Conservation (phyloP, 2,888 invertebrate species). For the Apamea sordens region DNA sequence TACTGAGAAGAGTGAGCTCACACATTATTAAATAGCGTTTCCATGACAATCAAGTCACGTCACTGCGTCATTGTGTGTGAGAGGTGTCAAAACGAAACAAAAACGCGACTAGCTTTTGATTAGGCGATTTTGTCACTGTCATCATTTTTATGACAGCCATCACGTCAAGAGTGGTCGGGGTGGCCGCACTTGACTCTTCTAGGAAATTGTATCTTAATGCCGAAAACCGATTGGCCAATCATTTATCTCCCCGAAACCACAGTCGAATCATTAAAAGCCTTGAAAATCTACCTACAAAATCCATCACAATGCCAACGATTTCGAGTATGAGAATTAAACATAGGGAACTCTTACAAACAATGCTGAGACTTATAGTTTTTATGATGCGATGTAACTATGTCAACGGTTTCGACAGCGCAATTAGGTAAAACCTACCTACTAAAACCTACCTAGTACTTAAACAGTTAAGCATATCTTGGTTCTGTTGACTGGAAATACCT, state of each 20-base stretch:
- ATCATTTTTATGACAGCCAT: no score
- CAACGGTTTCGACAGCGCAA: not conserved
- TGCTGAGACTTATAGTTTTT: not conserved
- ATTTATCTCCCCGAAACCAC: not conserved
- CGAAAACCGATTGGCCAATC: not conserved
- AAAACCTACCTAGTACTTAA: not conserved
- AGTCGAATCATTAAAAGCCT: not conserved
- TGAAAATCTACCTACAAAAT: no score
- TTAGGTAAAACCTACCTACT: not conserved
- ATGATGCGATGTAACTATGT: slow-evolving; percentile 6
- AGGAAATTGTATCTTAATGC: no score
- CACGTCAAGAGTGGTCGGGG: no score
- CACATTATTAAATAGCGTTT: no score
- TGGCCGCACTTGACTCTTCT: no score
- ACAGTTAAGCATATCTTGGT: not conserved
- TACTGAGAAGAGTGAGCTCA: not conserved
- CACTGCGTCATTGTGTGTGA: no score
- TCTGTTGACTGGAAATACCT: not conserved
- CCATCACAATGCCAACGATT: not conserved
- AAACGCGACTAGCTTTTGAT: no score
- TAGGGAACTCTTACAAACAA: not conserved
- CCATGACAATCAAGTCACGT: no score
- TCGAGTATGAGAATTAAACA: not conserved
- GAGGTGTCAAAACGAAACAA: no score
- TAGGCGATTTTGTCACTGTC: not conserved